phyloP scores from a whole-genome alignment of 2,797 vertebrate species.

The Moxostoma hubbsi region DNA sequence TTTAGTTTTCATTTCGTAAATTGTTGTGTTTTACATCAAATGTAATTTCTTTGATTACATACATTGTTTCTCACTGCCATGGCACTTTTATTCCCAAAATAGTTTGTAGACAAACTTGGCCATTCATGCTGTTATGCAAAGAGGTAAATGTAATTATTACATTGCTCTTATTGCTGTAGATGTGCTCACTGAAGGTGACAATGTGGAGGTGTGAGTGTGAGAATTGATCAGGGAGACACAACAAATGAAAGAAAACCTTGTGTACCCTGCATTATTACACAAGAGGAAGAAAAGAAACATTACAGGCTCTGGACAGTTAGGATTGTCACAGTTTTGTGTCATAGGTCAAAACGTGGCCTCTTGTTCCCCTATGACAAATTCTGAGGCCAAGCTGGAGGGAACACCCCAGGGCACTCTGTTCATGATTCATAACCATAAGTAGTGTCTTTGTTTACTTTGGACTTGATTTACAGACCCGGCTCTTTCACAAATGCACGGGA shows the following conservation, averaged over 20 bases:
- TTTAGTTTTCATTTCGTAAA: background rate
- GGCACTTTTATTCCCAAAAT: background rate
- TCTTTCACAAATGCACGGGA: background rate
- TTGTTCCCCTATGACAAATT: conserved; percentile 26
- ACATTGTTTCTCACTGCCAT: background rate
- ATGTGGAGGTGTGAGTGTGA: conserved; percentile 52
- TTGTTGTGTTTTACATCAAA: background rate
- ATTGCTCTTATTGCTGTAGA: conserved; percentile 34
- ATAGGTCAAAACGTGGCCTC: conserved; percentile 26
- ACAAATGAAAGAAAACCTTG: conserved; percentile 14
- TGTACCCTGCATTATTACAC: conserved; percentile 20
- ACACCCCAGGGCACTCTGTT: background rate
- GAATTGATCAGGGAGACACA: conserved; percentile 52
- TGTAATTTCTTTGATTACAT: background rate
- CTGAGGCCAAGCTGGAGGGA: background rate
- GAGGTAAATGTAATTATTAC: conserved; percentile 46
- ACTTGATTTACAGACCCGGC: background rate
- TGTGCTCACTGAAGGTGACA: conserved; percentile 42
- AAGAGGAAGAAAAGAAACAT: conserved; percentile 12
- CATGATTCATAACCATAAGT: conserved; percentile 20
- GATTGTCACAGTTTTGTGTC: conserved; percentile 6
- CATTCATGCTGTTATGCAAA: conserved; percentile 30
- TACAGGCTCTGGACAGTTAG: background rate
- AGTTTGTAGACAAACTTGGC: background rate
- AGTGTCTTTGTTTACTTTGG: background rate